These are phyloP conservation scores for Corvus moneduloides DNA, from an alignment of 2,113 vertebrate genomes.

Conservation along the genomic window DNA sequence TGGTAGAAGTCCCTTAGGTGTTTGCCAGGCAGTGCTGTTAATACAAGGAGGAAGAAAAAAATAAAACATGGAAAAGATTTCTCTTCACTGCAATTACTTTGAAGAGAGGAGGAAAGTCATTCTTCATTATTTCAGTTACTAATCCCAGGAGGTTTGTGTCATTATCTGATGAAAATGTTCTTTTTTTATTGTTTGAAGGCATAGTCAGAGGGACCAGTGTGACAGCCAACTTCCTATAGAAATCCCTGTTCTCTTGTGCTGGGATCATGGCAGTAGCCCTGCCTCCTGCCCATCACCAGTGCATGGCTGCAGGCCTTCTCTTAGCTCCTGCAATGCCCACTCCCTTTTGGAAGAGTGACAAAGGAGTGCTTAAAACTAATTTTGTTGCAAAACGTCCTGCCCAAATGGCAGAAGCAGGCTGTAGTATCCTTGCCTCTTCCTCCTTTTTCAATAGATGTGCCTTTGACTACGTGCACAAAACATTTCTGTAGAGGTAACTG, in stretches of 20 bases:
- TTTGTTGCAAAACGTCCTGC: neutral
- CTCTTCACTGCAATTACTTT: constrained; percentile 34
- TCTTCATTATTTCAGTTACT: constrained; percentile 58
- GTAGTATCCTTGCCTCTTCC: neutral
- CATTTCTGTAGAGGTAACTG: neutral
- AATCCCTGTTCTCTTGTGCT: neutral
- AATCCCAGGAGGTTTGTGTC: constrained; percentile 61
- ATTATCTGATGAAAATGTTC: constrained; percentile 59
- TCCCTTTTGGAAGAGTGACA: neutral
- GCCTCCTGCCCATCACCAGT: neutral
- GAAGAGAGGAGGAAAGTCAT: constrained; percentile 22
- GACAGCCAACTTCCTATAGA: neutral
- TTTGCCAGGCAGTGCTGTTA: neutral
- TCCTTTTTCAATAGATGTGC: rapidly evolving
- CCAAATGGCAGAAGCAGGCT: neutral
- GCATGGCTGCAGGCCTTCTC: neutral
- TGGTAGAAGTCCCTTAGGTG: constrained; percentile 31
- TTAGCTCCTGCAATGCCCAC: neutral
- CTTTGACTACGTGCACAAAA: neutral
- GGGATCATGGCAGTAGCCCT: neutral
- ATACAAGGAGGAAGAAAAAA: neutral
- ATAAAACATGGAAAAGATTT: neutral
- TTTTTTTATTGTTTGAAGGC: constrained; percentile 27
- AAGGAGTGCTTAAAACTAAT: neutral
- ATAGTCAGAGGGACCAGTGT: neutral